Evolutionary conservation across 1,140 invertebrate genomes (phyloP).

Genomic region (Aphelenchoides fujianensis): DNA sequence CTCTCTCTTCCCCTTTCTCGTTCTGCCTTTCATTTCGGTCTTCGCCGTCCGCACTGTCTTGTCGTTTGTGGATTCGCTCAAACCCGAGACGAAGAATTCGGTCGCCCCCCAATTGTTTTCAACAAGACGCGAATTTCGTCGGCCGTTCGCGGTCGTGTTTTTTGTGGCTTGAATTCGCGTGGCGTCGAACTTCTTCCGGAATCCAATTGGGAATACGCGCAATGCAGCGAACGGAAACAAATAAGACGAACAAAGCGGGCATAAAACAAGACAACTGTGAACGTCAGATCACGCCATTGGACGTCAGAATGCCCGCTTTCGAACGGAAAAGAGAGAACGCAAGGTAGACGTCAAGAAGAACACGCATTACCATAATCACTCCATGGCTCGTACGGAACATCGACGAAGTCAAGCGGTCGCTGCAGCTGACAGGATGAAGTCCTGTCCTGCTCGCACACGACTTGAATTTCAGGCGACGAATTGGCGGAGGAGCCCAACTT

Average conservation of each 20-base stretch:
- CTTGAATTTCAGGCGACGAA: conserved; percentile 1
- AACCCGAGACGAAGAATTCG: not conserved
- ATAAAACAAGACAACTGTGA: not conserved
- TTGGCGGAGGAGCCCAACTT: not conserved
- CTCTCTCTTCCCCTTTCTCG: not conserved
- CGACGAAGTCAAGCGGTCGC: not conserved
- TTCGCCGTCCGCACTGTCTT: too few species aligned
- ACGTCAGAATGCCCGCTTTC: not conserved
- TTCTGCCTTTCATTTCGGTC: too few species aligned
- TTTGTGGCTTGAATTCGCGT: not conserved
- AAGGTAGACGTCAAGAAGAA: not conserved
- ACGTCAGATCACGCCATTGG: too few species aligned
- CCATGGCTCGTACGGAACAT: too few species aligned
- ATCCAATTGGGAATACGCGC: not conserved
- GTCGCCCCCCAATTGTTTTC: not conserved
- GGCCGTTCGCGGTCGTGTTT: not conserved
- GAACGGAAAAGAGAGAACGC: not conserved
- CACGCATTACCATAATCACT: not conserved
- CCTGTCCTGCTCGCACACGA: not conserved
- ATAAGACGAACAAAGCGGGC: not conserved
- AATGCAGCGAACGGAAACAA: not conserved
- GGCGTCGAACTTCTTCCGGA: not conserved
- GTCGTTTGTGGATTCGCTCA: not conserved
- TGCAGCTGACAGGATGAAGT: not conserved
- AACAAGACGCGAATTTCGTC: not conserved